Evolutionary conservation across 2,888 invertebrate species (phyloP).

Genomic region (Agrochola macilenta): DNA sequence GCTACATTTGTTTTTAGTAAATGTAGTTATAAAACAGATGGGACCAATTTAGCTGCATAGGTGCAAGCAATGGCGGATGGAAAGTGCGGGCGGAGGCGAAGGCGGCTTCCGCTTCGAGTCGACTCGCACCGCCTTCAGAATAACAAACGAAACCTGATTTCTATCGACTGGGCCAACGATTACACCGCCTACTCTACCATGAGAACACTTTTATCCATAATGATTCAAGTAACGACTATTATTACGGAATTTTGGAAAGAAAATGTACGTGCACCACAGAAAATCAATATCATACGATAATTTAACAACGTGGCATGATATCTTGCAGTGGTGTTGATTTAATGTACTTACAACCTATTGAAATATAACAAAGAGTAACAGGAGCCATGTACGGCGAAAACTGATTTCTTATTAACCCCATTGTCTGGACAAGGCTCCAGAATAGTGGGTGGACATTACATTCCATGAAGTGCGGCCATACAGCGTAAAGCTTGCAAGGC

Average conservation of each 20-base stretch:
- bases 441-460: slow-evolving; percentile 64
- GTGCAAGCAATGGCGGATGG: slow-evolving; percentile 86
- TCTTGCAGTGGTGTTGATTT: slow-evolving; percentile 49
- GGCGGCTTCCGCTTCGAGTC: slow-evolving; percentile 84
- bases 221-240: slow-evolving; percentile 66
- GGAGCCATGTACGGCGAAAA: slow-evolving; percentile 65
- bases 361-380: slow-evolving; percentile 67
- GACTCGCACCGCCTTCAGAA: slow-evolving; percentile 86
- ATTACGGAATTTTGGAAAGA: slow-evolving; percentile 59
- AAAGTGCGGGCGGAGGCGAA: slow-evolving; percentile 85
- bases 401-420: slow-evolving; percentile 65
- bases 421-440: slow-evolving; percentile 67
- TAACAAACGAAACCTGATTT: slow-evolving; percentile 90
- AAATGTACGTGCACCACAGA: slow-evolving; percentile 37
- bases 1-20: too few species aligned
- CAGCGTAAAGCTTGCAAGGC: slow-evolving; percentile 72
- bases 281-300: slow-evolving; percentile 44
- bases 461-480: slow-evolving; percentile 75
- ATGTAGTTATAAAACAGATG: slow-evolving; percentile 75
- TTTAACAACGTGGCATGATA: slow-evolving; percentile 26
- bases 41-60: slow-evolving; percentile 80
- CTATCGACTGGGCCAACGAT: slow-evolving; percentile 86
- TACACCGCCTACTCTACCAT: slow-evolving; percentile 77
- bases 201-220: slow-evolving; percentile 71
- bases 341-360: slow-evolving; percentile 49